Conservation (phyloP, 1,140 invertebrate species). For the Fopius arisanus region DNA sequence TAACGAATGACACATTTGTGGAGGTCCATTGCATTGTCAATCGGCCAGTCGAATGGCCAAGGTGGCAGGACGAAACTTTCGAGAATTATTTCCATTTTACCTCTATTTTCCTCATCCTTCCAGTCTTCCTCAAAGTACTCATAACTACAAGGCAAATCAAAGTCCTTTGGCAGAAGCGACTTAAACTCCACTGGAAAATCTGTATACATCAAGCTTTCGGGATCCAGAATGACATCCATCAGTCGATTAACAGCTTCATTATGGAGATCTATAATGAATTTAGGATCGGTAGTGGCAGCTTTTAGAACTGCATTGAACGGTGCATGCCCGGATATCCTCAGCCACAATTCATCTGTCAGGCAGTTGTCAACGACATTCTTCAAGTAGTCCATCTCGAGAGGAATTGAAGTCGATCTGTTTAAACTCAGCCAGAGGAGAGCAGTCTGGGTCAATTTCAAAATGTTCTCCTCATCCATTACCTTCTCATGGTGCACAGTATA, state of each 20-base stretch:
- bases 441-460: conserved; percentile 64
- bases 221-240: conserved; percentile 69
- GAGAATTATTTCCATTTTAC: conserved; percentile 44
- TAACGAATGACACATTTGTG: conserved; percentile 45
- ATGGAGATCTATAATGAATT: conserved; percentile 70
- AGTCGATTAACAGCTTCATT: conserved; percentile 72
- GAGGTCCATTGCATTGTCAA: conserved; percentile 41
- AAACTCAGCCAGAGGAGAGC: conserved; percentile 69
- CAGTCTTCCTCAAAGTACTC: conserved; percentile 68
- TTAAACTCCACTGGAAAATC: conserved; percentile 67
- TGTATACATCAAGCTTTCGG: conserved; percentile 57
- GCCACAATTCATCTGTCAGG: conserved; percentile 73
- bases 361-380: conserved; percentile 67
- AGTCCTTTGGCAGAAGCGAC: conserved; percentile 53
- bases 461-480: conserved; percentile 59
- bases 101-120: conserved; percentile 56
- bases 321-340: conserved; percentile 65
- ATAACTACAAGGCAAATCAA: conserved; percentile 60
- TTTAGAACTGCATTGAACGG: conserved; percentile 62
- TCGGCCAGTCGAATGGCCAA: conserved; percentile 57
- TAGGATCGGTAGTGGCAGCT: conserved; percentile 64
- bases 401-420: conserved; percentile 64
- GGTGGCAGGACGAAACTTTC: conserved; percentile 49
- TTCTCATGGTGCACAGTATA: conserved; percentile 53
- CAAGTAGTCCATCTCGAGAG: conserved; percentile 69